A percentile compares a stretch with the other conserved stretches of the same genome.
These are phyloP conservation scores for Microcebus griseorufus DNA, from an alignment of 2,113 vertebrate species.

Conservation along the genomic window DNA sequence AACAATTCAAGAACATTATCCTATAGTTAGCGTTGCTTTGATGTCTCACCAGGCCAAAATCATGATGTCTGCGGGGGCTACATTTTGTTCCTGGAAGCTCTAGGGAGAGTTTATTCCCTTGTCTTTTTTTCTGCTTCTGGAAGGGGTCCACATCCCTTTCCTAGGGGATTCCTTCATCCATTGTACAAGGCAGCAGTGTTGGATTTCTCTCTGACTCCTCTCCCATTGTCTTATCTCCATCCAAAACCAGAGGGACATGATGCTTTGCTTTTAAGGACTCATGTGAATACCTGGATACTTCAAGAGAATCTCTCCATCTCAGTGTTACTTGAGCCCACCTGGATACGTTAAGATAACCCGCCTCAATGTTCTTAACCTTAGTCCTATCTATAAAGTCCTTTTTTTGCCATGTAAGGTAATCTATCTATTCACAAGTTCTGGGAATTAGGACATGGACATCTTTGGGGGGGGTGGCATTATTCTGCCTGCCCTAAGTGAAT, in stretches of 20 bases:
- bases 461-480: neutral
- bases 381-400: neutral
- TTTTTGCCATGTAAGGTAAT: neutral
- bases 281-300: neutral
- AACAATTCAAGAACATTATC: neutral
- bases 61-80: neutral
- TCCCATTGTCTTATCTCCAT: neutral
- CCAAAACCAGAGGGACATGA: neutral
- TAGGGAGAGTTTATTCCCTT: neutral
- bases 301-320: neutral
- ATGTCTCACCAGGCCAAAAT: neutral
- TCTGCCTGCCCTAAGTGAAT: neutral
- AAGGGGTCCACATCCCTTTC: neutral
- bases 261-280: neutral
- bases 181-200: neutral
- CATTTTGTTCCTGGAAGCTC: neutral
- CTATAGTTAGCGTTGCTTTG: neutral
- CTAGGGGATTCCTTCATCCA: accelerated
- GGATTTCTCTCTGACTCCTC: neutral
- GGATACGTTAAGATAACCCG: too few relatives aligned
- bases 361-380: neutral
- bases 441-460: neutral
- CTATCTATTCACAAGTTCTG: neutral
- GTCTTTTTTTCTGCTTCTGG: neutral
- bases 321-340: neutral